Percentiles rank a stretch among this genome's conserved stretches.
phyloP scores from a whole-genome alignment of 1,140 invertebrate genomes.

The Apis florea region DNA sequence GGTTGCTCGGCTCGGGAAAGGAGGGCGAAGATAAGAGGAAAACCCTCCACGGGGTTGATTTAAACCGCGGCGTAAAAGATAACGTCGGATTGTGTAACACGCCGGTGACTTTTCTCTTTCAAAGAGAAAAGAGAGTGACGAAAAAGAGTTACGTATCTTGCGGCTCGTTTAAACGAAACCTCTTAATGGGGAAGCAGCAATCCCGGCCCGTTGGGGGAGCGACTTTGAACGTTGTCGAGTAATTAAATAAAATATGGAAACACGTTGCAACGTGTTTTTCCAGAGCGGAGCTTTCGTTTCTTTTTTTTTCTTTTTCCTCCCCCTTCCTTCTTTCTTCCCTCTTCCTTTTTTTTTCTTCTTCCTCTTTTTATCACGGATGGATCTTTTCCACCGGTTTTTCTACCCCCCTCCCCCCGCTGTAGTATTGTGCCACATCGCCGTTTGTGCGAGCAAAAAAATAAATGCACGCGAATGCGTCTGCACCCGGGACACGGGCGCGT shows the following conservation, averaged over 20 bases:
- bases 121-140: background rate
- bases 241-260: conserved; percentile 34
- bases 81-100: background rate
- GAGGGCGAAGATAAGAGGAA: background rate
- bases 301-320: background rate
- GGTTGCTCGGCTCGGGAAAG: background rate
- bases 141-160: background rate
- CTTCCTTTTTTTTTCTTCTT: too few relatives aligned
- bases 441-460: background rate
- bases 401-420: background rate
- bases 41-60: background rate
- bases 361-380: background rate
- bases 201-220: background rate
- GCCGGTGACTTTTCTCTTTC: background rate
- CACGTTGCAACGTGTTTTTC: background rate
- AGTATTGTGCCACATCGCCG: conserved; percentile 18
- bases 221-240: conserved; percentile 2
- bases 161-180: conserved; percentile 15
- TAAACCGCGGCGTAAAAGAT: conserved; percentile 3
- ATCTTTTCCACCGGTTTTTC: background rate
- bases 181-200: background rate
- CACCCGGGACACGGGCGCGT: background rate
- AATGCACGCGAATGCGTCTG: background rate
- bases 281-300: background rate
- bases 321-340: background rate